Evolutionary conservation across 2,113 vertebrate genomes (phyloP).

Genomic region (Oncorhynchus mykiss): DNA sequence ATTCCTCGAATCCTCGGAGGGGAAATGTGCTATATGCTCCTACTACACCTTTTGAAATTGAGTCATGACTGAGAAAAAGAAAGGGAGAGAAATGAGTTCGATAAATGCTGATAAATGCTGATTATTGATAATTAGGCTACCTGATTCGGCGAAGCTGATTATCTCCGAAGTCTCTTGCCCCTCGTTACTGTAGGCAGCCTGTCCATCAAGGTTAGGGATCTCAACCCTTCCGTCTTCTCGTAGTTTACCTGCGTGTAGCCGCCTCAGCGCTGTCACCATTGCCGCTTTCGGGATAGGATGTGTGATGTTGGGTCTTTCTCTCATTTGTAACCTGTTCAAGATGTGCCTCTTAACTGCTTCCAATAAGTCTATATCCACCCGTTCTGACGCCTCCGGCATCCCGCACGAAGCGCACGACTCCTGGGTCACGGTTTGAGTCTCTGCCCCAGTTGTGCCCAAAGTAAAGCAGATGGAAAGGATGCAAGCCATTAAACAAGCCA

Average conservation of each 20-base stretch:
- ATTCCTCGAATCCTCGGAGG: too few relatives aligned
- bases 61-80: too few relatives aligned
- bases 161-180: constrained; percentile 89
- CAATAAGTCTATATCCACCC: constrained; percentile 86
- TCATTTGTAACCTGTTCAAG: constrained; percentile 91
- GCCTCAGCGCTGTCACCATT: constrained; percentile 94
- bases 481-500: constrained; percentile 62
- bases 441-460: constrained; percentile 64
- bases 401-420: constrained; percentile 91
- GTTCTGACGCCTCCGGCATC: constrained; percentile 81
- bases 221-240: constrained; percentile 92
- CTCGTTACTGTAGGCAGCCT: constrained; percentile 82
- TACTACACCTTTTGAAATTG: too few relatives aligned
- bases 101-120: not conserved
- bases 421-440: constrained; percentile 69
- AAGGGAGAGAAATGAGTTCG: not conserved
- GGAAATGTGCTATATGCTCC: too few relatives aligned
- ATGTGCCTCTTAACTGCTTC: constrained; percentile 98
- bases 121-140: constrained; percentile 58
- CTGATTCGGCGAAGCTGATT: constrained; percentile 97
- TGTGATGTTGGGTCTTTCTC: constrained; percentile 94
- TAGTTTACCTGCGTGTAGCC: constrained; percentile 93
- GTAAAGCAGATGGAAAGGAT: constrained; percentile 59
- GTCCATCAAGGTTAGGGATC: constrained; percentile 92
- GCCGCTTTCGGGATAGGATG: constrained; percentile 93